Evolutionary conservation across 2,113 vertebrate genomes (phyloP), one percentile per base, ranked within the genome.

Genomic region (Dolichallabes microphthalmus): DNA sequence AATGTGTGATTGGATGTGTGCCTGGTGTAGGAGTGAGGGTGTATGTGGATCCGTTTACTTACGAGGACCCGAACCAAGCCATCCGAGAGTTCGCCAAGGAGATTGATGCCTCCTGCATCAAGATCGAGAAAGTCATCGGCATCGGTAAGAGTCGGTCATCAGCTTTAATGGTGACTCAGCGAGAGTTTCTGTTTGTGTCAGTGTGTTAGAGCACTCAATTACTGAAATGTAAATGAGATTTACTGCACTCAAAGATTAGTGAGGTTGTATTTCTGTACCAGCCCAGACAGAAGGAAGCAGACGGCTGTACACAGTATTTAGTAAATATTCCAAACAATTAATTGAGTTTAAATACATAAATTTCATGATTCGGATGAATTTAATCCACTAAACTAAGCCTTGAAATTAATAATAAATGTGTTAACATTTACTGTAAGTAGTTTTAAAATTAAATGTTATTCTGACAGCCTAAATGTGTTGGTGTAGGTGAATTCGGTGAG

Each of bases 91-190:
- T 99, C 84, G 98, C 98, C 92, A 98, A 98, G 93, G 98, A 99
- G 95, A 99, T 99, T 0, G 98, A 99, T 71, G 98, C 98, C 3
- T 99, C 98, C 83, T 99, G 97, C 82, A 98, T 99, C 91, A 99
- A 99, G 93, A 99, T 99, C 30, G 98, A 99, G 94, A 99, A 98
- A 95, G 98, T 99, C 75, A 99, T 99, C 69, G 98, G 98, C 84
- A 96, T 99, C 17, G 98, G 98, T 98, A 93, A 96, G 95, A n/a
- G 52, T 20, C 17, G 20, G 50, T 39, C 58, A 58, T 87, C 17
- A 45, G 80, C 11, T 52, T 75, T 61, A 80, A 27, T 84, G 5
- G 50, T 79, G 55, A 69, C 39, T 45, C n/a, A 13, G 27, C 66
- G 39, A 22, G n/a, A 50, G 57, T 75, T 39, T 63, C 35, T 80